Conservation (phyloP, 1,140 invertebrate species). For the Schlechtendalia chinensis region DNA sequence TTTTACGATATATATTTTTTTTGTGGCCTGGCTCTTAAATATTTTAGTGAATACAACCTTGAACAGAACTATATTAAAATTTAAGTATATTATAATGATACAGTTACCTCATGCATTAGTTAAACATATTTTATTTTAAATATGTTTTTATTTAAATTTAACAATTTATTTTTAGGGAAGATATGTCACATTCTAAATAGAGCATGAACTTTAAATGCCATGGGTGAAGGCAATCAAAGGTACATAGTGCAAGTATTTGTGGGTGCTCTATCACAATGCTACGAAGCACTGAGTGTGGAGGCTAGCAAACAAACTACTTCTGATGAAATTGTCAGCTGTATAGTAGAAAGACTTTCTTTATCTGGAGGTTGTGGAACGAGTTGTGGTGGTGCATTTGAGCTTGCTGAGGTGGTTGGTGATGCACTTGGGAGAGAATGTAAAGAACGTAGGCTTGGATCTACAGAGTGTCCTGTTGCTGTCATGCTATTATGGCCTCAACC, state of each 20-base stretch:
- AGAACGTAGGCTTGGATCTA: slow-evolving; percentile 79
- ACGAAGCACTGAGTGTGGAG: slow-evolving; percentile 87
- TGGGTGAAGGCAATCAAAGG: slow-evolving; percentile 48
- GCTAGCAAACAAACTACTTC: slow-evolving; percentile 88
- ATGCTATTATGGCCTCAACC: slow-evolving; percentile 90
- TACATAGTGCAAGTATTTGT: slow-evolving; percentile 73
- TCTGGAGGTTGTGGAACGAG: slow-evolving; percentile 55
- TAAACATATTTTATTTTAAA: neutral
- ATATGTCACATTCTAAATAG: neutral
- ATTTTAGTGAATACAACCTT: slow-evolving; percentile 14
- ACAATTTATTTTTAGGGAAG: slow-evolving; percentile 17
- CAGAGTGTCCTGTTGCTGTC: slow-evolving; percentile 86
- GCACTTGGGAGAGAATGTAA: slow-evolving; percentile 84
- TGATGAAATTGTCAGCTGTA: slow-evolving; percentile 84
- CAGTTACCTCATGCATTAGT: neutral
- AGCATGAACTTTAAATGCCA: slow-evolving; percentile 35
- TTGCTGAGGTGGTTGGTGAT: slow-evolving; percentile 86
- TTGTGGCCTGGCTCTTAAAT: neutral
- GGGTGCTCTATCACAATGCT: slow-evolving; percentile 81
- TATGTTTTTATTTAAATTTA: neutral
- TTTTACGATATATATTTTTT: neutral
- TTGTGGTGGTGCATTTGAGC: slow-evolving; percentile 69
- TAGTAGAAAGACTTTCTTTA: slow-evolving; percentile 74
- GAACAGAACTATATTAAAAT: neutral
- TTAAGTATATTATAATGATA: neutral